Percentiles rank a stretch among this genome's conserved stretches.
Conservation (phyloP, 2,888 invertebrate species). For the Proisotoma minuta region DNA sequence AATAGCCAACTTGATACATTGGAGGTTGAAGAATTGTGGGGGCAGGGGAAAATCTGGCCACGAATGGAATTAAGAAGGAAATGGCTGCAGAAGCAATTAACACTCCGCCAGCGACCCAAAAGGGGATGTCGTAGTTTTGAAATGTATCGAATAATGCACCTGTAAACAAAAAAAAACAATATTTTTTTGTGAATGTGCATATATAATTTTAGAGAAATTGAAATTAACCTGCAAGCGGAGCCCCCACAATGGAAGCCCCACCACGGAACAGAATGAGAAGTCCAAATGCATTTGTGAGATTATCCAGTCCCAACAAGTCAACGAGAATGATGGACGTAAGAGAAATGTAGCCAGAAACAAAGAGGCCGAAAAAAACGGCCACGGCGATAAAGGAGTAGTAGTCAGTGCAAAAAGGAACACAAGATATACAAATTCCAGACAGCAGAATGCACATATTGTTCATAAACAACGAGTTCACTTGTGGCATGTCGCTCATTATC, state of each 20-base stretch:
- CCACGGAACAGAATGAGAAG: constrained; percentile 92
- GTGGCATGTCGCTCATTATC: constrained; percentile 53
- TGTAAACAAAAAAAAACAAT: constrained; percentile 61
- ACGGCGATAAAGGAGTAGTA: constrained; percentile 73
- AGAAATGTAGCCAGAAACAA: constrained; percentile 92
- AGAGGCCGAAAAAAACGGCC: constrained; percentile 84
- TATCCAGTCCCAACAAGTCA: constrained; percentile 90
- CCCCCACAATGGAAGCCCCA: constrained; percentile 76
- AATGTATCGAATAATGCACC: constrained; percentile 89
- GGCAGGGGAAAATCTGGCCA: constrained; percentile 42
- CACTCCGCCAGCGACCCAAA: constrained; percentile 85
- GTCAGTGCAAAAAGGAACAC: constrained; percentile 72
- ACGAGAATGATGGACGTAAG: constrained; percentile 96
- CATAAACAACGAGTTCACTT: constrained; percentile 81
- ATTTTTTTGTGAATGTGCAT: not conserved
- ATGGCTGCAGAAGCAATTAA: constrained; percentile 78
- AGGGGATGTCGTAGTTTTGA: constrained; percentile 74
- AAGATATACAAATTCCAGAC: constrained; percentile 76
- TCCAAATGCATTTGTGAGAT: constrained; percentile 95
- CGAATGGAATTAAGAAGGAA: constrained; percentile 56
- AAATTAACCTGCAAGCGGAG: constrained; percentile 54
- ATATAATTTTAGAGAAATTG: not conserved
- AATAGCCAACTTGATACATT: constrained; percentile 24
- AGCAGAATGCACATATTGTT: constrained; percentile 89
- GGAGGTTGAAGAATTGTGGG: constrained; percentile 40